Conservation (phyloP, 2,888 invertebrate genomes). For the Sarcophaga subvicina region DNA sequence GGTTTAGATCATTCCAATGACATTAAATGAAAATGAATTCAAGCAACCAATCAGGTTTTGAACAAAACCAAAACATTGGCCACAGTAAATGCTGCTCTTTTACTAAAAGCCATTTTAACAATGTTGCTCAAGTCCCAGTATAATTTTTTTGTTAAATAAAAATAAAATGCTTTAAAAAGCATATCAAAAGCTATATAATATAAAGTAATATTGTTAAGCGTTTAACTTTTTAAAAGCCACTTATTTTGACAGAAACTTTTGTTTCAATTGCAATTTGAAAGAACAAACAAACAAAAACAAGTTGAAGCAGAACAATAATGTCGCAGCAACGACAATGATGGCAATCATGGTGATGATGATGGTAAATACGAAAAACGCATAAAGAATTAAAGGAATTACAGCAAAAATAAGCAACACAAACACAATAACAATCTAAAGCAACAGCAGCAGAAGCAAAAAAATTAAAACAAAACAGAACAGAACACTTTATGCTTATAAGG, state of each 20-base stretch:
- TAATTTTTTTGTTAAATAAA: neutral
- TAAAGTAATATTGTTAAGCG: slow-evolving; percentile 14
- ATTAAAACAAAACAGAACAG: slow-evolving; percentile 57
- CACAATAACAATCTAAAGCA: slow-evolving; percentile 5
- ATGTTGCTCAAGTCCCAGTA: neutral
- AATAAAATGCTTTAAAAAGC: neutral
- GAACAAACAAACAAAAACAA: neutral
- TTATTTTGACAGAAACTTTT: slow-evolving; percentile 53
- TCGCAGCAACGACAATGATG: slow-evolving; percentile 28
- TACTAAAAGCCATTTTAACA: no score
- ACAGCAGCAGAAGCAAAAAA: slow-evolving; percentile 10
- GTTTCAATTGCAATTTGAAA: slow-evolving; percentile 19
- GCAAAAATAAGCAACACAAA: neutral
- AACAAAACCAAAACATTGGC: no score
- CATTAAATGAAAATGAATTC: no score
- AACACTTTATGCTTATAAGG: slow-evolving; percentile 72
- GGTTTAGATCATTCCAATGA: no score
- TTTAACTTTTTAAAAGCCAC: slow-evolving; percentile 61
- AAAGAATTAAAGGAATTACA: slow-evolving; percentile 38
- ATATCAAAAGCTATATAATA: neutral
- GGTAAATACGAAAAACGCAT: slow-evolving; percentile 13
- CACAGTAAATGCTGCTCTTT: no score
- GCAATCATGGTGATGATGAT: slow-evolving; percentile 25
- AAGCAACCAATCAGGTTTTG: no score
- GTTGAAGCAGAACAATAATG: slow-evolving; percentile 26